These are phyloP conservation scores for Sceliomorpha sp. DNA, from an alignment of 2,888 invertebrate species.

Conservation along the genomic window DNA sequence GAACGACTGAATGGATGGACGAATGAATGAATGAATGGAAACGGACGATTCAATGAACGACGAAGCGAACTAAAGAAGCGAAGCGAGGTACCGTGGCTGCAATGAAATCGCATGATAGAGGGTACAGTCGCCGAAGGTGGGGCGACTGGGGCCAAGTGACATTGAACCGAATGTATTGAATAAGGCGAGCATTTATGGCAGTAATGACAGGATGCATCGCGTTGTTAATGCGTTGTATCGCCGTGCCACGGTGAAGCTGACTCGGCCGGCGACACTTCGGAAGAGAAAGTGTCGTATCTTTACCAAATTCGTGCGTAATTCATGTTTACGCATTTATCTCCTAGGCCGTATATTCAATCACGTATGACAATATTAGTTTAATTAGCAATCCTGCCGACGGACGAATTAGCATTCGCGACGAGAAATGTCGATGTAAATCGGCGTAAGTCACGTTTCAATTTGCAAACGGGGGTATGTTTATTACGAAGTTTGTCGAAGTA, in stretches of 20 bases:
- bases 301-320: no score
- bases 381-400: no score
- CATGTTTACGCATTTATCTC: no score
- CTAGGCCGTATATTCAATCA: no score
- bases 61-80: slow-evolving; percentile 43
- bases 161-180: slow-evolving; percentile 77
- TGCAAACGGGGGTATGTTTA: no score
- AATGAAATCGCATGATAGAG: slow-evolving; percentile 43
- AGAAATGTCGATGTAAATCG: no score
- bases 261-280: background rate
- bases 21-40: slow-evolving; percentile 55
- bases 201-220: slow-evolving; percentile 74
- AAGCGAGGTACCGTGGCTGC: slow-evolving; percentile 36
- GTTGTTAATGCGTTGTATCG: slow-evolving; percentile 19
- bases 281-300: slow-evolving; percentile 15
- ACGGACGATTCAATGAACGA: slow-evolving; percentile 59
- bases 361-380: no score
- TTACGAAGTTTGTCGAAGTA: no score
- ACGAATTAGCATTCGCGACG: no score
- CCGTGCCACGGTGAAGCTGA: background rate
- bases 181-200: slow-evolving; percentile 67
- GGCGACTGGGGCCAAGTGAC: slow-evolving; percentile 69
- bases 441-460: no score
- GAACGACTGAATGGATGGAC: slow-evolving; percentile 48
- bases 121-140: slow-evolving; percentile 57